A percentile compares a stretch with the other conserved stretches of the same genome.
phyloP scores from a whole-genome alignment of 2,888 invertebrate species.

The Blomia tropicalis region DNA sequence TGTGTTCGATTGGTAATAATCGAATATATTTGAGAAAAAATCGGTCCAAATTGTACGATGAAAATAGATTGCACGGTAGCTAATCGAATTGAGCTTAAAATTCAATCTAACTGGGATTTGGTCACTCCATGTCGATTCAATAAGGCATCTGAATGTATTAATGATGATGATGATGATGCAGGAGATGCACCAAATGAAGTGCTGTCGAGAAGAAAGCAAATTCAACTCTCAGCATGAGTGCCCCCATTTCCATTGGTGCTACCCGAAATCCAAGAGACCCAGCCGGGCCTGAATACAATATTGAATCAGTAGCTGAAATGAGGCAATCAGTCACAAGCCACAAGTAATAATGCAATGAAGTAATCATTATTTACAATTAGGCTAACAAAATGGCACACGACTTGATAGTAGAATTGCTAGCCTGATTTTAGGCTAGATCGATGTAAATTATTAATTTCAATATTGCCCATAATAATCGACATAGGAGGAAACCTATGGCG shows the following conservation, averaged over 20 bases:
- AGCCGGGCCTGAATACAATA: too few relatives aligned
- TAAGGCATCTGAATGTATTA: too few relatives aligned
- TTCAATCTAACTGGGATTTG: not conserved
- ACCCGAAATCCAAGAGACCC: too few relatives aligned
- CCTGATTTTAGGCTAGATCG: not conserved
- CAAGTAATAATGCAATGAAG: not conserved
- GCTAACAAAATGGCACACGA: not conserved
- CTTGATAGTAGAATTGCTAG: too few relatives aligned
- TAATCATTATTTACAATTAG: conserved; percentile 10
- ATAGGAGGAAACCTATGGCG: too few relatives aligned
- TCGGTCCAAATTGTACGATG: too few relatives aligned
- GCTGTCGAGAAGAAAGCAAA: not conserved
- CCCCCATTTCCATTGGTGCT: too few relatives aligned
- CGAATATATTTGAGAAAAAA: too few relatives aligned
- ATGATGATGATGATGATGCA: too few relatives aligned
- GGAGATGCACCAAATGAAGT: not conserved
- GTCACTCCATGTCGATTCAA: not conserved
- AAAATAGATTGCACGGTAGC: not conserved
- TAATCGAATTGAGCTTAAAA: not conserved
- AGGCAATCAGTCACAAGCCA: conserved; percentile 2
- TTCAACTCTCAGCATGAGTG: not conserved
- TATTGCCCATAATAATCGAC: not conserved
- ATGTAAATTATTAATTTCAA: conserved; percentile 8
- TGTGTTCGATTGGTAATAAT: too few relatives aligned
- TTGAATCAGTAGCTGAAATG: too few relatives aligned